Evolutionary conservation across 2,888 invertebrate species (phyloP).

Genomic region (Amblyteles armatorius): DNA sequence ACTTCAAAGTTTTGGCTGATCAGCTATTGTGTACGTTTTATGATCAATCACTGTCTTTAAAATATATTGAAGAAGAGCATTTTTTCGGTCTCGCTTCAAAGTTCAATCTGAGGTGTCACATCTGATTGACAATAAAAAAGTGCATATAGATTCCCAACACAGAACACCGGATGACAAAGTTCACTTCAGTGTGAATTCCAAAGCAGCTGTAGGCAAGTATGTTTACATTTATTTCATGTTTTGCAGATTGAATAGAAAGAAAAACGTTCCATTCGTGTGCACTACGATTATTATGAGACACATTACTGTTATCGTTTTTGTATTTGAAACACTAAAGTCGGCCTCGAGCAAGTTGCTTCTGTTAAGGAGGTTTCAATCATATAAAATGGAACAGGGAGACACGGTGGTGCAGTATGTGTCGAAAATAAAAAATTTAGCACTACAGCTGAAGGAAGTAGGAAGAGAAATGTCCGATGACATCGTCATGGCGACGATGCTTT

Average conservation of each 20-base stretch:
- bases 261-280: too few species aligned
- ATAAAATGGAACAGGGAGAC: too few species aligned
- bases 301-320: neutral
- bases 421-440: too few species aligned
- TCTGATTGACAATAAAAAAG: slow-evolving; percentile 9
- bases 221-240: neutral
- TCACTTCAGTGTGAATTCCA: slow-evolving; percentile 3
- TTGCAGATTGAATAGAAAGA: too few species aligned
- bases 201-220: slow-evolving; percentile 11
- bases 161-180: neutral
- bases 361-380: too few species aligned
- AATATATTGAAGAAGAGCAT: slow-evolving; percentile 12
- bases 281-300: too few species aligned
- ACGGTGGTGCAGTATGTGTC: too few species aligned
- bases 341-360: too few species aligned
- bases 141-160: slow-evolving; percentile 16
- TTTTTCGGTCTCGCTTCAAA: slow-evolving; percentile 14
- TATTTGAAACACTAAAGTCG: neutral
- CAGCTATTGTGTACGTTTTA: slow-evolving; percentile 9
- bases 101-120: neutral
- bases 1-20: slow-evolving; percentile 9
- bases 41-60: slow-evolving; percentile 4
- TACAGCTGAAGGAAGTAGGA: too few species aligned
- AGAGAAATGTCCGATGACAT: too few species aligned
- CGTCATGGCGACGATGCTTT: too few species aligned